These are phyloP conservation scores for Cephus cinctus DNA, from an alignment of 1,140 invertebrate genomes.

Conservation along the genomic window DNA sequence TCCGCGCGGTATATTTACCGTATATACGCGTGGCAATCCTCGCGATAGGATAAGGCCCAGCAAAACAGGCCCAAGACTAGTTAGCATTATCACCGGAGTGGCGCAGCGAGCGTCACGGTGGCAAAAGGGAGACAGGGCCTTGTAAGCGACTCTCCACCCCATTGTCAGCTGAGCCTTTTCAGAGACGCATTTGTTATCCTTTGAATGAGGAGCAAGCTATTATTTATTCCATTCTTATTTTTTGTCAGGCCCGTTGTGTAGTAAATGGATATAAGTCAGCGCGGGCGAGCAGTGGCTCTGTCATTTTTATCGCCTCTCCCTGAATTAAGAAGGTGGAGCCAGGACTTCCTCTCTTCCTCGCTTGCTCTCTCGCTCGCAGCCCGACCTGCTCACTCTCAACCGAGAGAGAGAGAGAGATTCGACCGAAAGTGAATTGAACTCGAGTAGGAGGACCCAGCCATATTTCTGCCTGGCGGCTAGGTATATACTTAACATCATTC, in stretches of 20 bases:
- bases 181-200: slow-evolving; percentile 55
- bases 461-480: too few relatives aligned
- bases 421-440: too few relatives aligned
- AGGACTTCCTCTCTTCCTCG: slow-evolving; percentile 30
- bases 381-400: slow-evolving; percentile 1
- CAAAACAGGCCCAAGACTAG: too few relatives aligned
- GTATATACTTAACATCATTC: too few relatives aligned
- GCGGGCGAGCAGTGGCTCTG: slow-evolving; percentile 51
- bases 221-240: slow-evolving; percentile 57
- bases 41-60: too few relatives aligned
- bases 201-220: slow-evolving; percentile 54
- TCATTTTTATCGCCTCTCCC: slow-evolving; percentile 56
- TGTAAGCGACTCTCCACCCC: slow-evolving; percentile 36
- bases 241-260: slow-evolving; percentile 52
- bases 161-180: slow-evolving; percentile 49
- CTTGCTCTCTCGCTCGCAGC: not conserved
- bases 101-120: too few relatives aligned
- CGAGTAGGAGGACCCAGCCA: too few relatives aligned
- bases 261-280: slow-evolving; percentile 56
- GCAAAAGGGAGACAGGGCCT: too few relatives aligned
- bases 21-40: too few relatives aligned
- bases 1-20: too few relatives aligned
- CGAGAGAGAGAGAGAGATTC: not conserved
- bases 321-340: slow-evolving; percentile 56
- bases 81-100: too few relatives aligned